Conservation (phyloP, 2,888 invertebrate genomes). For the Macrosoma leucophasiata region DNA sequence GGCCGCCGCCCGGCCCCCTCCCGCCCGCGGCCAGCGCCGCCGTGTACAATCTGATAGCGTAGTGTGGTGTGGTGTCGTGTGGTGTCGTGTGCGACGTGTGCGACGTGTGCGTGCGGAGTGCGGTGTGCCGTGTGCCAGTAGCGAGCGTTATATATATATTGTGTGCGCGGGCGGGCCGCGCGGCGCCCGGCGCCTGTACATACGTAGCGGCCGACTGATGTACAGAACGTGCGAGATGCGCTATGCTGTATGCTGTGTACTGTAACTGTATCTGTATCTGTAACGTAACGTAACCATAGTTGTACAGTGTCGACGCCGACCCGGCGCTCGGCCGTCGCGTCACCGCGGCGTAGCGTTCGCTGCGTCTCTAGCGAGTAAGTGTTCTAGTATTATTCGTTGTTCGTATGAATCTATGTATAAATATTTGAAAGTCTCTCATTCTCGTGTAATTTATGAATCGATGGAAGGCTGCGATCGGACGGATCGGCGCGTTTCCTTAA, state of each 20-base stretch:
- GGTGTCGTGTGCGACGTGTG: no score
- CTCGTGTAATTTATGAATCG: slow-evolving; percentile 73
- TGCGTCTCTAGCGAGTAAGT: slow-evolving; percentile 65
- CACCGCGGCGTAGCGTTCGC: slow-evolving; percentile 56
- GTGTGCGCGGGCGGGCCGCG: slow-evolving; percentile 30
- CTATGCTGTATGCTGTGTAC: slow-evolving; percentile 25
- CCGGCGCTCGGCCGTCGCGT: slow-evolving; percentile 61
- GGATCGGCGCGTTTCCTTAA: slow-evolving; percentile 58
- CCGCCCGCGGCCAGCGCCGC: slow-evolving; percentile 51
- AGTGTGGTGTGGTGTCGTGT: no score
- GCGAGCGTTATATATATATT: no score
- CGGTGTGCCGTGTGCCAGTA: no score
- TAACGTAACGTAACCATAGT: slow-evolving; percentile 55
- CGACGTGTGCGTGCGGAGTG: no score
- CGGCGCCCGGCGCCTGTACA: slow-evolving; percentile 47
- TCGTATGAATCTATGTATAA: slow-evolving; percentile 76
- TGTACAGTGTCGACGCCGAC: slow-evolving; percentile 63
- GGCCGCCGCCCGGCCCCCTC: slow-evolving; percentile 39
- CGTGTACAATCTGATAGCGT: slow-evolving; percentile 38
- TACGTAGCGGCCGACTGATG: slow-evolving; percentile 66
- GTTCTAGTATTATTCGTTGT: slow-evolving; percentile 76
- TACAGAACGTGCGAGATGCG: slow-evolving; percentile 58
- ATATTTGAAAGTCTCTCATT: slow-evolving; percentile 75
- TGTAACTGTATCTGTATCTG: slow-evolving; percentile 14
- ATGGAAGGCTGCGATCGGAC: slow-evolving; percentile 55